These are phyloP conservation scores for Pyrrhosoma nymphula DNA, from an alignment of 2,888 invertebrate species.

Conservation along the genomic window DNA sequence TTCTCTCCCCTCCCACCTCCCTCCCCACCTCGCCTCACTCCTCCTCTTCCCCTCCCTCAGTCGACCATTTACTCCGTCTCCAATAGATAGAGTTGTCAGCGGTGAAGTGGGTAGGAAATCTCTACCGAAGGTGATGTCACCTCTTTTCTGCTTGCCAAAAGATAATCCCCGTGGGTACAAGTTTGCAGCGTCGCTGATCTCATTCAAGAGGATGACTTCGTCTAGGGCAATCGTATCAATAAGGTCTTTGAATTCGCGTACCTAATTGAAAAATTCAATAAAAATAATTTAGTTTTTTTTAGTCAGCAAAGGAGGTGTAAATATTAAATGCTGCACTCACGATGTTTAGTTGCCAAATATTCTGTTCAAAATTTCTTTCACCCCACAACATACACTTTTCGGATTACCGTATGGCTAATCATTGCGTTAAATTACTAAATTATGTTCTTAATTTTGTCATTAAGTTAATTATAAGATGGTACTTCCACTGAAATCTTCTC, in stretches of 20 bases:
- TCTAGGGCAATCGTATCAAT: not conserved
- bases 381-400: too few species aligned
- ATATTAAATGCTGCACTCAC: too few species aligned
- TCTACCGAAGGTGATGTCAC: conserved; percentile 4
- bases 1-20: not conserved
- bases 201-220: not conserved
- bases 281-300: too few species aligned
- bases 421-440: too few species aligned
- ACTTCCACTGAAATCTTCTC: too few species aligned
- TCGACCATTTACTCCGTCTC: not conserved
- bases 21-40: not conserved
- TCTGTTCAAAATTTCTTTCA: too few species aligned
- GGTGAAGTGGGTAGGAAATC: conserved; percentile 13
- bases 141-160: conserved; percentile 1
- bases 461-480: too few species aligned
- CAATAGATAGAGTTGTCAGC: conserved; percentile 10
- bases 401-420: too few species aligned
- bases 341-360: too few species aligned
- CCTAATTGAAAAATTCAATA: too few species aligned
- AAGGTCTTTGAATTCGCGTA: not conserved
- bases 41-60: not conserved
- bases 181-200: not conserved
- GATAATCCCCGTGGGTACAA: not conserved
- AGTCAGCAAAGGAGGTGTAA: too few species aligned
- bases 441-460: too few species aligned